Conservation (phyloP, 2,797 vertebrate genomes). For the Pogonophryne albipinna region DNA sequence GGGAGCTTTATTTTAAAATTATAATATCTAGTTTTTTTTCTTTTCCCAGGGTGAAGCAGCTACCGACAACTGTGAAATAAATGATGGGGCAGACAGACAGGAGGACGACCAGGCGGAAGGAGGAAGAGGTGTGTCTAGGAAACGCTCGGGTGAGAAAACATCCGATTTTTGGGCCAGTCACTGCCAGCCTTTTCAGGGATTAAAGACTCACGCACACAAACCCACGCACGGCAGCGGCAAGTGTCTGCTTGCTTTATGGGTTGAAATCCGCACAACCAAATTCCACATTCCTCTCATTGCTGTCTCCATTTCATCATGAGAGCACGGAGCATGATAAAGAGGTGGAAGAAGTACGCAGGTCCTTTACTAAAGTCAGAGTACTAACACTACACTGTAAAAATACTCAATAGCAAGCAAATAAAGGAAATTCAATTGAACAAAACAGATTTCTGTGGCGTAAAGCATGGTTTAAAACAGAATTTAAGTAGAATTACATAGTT, state of each 20-base stretch:
- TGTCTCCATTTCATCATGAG: constrained; percentile 70
- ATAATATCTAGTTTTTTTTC: constrained; percentile 17
- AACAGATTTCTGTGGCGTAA: no score
- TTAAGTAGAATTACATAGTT: no score
- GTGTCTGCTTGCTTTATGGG: constrained; percentile 80
- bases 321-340: constrained; percentile 23
- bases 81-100: constrained; percentile 33
- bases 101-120: constrained; percentile 16
- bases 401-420: no score
- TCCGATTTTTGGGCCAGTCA: constrained; percentile 80
- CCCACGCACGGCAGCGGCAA: constrained; percentile 63
- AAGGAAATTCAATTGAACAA: no score
- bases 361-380: no score
- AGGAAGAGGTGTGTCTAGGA: constrained; percentile 79
- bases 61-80: constrained; percentile 49
- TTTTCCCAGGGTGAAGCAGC: constrained; percentile 30
- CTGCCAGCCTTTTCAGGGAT: constrained; percentile 67
- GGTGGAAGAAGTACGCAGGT: no score
- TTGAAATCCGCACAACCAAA: constrained; percentile 71
- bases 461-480: no score
- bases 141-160: constrained; percentile 78
- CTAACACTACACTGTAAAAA: no score
- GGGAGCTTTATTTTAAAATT: constrained; percentile 52
- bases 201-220: constrained; percentile 52
- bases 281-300: constrained; percentile 80